Evolutionary conservation across 2,888 invertebrate genomes (phyloP).

Genomic region (Ceraclea dissimilis): DNA sequence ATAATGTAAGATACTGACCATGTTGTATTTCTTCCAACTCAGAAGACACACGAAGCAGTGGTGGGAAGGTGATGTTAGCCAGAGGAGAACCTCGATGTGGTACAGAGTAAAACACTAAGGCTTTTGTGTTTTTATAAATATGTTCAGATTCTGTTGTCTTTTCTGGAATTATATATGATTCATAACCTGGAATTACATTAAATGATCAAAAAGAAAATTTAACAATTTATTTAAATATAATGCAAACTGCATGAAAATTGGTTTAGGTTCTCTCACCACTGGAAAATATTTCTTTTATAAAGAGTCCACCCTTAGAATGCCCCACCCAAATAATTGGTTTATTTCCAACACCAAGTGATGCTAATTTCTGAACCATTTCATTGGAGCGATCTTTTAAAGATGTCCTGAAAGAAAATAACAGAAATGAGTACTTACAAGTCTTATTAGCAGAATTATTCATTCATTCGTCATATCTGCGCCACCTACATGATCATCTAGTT

Average conservation of each 20-base stretch:
- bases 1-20: conserved; percentile 56
- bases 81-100: conserved; percentile 78
- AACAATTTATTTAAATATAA: neutral
- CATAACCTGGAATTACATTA: conserved; percentile 10
- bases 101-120: conserved; percentile 78
- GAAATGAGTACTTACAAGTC: no score
- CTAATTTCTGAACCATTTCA: conserved; percentile 63
- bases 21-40: conserved; percentile 72
- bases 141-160: conserved; percentile 45
- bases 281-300: conserved; percentile 75
- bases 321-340: conserved; percentile 80
- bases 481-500: no score
- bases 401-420: conserved; percentile 38
- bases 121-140: conserved; percentile 51
- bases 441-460: no score
- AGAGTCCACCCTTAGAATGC: conserved; percentile 79
- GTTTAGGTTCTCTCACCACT: conserved; percentile 42
- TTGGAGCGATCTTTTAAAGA: conserved; percentile 59
- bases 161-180: conserved; percentile 5
- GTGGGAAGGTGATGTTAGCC: conserved; percentile 63
- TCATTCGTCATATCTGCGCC: no score
- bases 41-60: conserved; percentile 66
- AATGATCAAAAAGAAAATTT: neutral
- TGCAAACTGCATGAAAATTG: no score
- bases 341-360: conserved; percentile 60